These are phyloP conservation scores for Deilephila porcellus DNA, from an alignment of 2,888 invertebrate genomes.

Conservation along the genomic window DNA sequence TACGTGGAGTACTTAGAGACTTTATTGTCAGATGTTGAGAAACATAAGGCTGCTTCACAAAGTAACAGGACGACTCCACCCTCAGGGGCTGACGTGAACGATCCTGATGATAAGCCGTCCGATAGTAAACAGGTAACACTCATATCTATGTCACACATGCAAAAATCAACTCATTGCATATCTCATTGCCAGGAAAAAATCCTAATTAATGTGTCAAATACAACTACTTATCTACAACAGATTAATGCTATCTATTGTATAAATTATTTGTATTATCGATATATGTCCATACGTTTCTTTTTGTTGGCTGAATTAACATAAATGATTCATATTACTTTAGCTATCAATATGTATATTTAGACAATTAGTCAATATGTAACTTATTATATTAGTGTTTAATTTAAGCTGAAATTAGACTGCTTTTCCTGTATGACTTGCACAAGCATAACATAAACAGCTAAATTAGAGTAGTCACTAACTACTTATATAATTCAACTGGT, in stretches of 20 bases:
- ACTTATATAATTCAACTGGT: slow-evolving; percentile 3
- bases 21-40: slow-evolving; percentile 93
- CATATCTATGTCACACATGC: slow-evolving; percentile 14
- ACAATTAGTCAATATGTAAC: not conserved
- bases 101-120: slow-evolving; percentile 75
- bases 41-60: slow-evolving; percentile 87
- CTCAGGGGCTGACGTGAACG: slow-evolving; percentile 74
- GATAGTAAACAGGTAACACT: slow-evolving; percentile 78
- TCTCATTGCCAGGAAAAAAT: not conserved
- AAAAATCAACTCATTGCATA: not conserved
- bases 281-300: slow-evolving; percentile 23
- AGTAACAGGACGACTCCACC: slow-evolving; percentile 80
- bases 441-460: not conserved
- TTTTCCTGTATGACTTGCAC: not conserved
- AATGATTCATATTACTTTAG: not conserved
- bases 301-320: not conserved
- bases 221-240: slow-evolving; percentile 42
- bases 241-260: slow-evolving; percentile 40
- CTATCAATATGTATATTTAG: not conserved
- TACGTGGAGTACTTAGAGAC: slow-evolving; percentile 96
- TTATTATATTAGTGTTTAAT: not conserved
- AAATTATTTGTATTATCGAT: slow-evolving; percentile 36
- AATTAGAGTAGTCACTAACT: not conserved
- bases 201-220: not conserved
- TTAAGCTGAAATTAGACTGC: not conserved